A percentile compares a stretch with the other conserved stretches of the same genome.
These are phyloP conservation scores for Dryobates pubescens DNA, from an alignment of 2,797 vertebrate species.

Conservation along the genomic window DNA sequence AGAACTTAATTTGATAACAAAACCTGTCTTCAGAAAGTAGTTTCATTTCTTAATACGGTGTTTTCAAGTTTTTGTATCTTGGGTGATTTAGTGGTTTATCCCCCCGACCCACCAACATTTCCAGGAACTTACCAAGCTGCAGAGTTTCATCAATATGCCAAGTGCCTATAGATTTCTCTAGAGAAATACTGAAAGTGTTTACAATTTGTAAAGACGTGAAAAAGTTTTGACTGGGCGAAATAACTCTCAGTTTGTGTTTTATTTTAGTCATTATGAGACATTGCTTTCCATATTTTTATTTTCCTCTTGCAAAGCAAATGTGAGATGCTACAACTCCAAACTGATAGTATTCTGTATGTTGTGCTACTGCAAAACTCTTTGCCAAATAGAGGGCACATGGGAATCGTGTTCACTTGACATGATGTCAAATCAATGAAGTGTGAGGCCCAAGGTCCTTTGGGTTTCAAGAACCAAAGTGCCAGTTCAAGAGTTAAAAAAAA, in stretches of 20 bases:
- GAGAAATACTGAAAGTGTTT: constrained; percentile 8
- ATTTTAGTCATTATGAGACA: neutral
- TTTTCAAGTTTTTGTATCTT: neutral
- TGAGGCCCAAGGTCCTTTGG: neutral
- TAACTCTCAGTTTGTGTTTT: neutral
- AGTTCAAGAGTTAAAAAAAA: neutral
- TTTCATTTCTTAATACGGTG: neutral
- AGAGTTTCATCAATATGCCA: neutral
- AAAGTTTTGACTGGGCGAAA: constrained; percentile 4
- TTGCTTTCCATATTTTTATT: neutral
- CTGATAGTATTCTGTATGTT: neutral
- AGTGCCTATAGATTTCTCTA: neutral
- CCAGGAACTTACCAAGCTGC: neutral
- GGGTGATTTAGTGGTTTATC: neutral
- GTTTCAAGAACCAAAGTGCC: neutral
- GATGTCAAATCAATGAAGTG: neutral
- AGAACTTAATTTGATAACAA: neutral
- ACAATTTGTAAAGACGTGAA: neutral
- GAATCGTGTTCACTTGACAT: neutral
- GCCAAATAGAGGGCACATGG: neutral
- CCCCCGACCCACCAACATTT: neutral
- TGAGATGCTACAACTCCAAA: neutral
- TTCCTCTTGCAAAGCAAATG: neutral
- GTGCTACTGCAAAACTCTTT: neutral
- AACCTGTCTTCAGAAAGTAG: neutral